A percentile compares a stretch with the other conserved stretches of the same genome.
These are phyloP conservation scores for Nixonia krombeini DNA, from an alignment of 1,140 invertebrate genomes.

Conservation along the genomic window DNA sequence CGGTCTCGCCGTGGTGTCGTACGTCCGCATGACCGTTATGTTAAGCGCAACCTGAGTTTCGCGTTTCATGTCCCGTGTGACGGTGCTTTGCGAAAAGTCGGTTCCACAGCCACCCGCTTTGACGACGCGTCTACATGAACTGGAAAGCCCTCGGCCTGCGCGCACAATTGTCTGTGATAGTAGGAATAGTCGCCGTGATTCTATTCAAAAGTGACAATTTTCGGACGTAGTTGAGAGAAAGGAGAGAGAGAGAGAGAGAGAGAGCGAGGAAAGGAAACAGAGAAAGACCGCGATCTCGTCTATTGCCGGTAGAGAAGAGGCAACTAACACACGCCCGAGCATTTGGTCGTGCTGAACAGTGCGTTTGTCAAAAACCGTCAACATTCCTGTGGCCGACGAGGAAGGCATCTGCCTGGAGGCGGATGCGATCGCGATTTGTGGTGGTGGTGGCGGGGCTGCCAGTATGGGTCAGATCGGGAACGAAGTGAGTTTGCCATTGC, in stretches of 20 bases:
- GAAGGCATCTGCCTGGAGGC: slow-evolving; percentile 63
- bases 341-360: no score
- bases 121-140: slow-evolving; percentile 29
- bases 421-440: slow-evolving; percentile 61
- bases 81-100: slow-evolving; percentile 42
- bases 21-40: no score
- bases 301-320: background rate
- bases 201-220: slow-evolving; percentile 56
- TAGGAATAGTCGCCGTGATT: slow-evolving; percentile 32
- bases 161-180: slow-evolving; percentile 27
- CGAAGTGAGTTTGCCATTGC: slow-evolving; percentile 66
- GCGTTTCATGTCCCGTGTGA: slow-evolving; percentile 59
- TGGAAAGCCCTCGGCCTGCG: slow-evolving; percentile 31
- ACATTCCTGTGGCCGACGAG: slow-evolving; percentile 72
- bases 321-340: background rate
- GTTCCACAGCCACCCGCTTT: background rate
- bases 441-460: slow-evolving; percentile 63
- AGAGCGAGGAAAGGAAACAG: no score
- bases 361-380: slow-evolving; percentile 53
- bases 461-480: slow-evolving; percentile 74
- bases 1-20: slow-evolving; percentile 4
- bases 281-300: no score
- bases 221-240: slow-evolving; percentile 59
- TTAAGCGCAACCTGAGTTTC: no score
- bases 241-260: no score